phyloP scores from a whole-genome alignment of 2,888 invertebrate species.

The Dendrolimus pini region DNA sequence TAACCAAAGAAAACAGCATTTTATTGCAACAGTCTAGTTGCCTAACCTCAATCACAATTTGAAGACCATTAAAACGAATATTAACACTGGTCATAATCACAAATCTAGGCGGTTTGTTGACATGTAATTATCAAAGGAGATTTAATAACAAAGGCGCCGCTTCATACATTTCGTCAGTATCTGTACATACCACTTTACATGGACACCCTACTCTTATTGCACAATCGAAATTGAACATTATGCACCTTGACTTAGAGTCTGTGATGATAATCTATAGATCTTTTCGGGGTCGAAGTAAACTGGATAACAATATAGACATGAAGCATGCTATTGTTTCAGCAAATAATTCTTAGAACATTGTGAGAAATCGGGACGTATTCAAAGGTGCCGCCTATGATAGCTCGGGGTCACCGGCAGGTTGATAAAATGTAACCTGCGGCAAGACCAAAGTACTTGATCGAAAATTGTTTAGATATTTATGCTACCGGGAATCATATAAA shows the following conservation, averaged over 20 bases:
- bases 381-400: slow-evolving; percentile 47
- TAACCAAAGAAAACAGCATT: slow-evolving; percentile 12
- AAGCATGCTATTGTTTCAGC: slow-evolving; percentile 68
- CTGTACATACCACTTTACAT: slow-evolving; percentile 23
- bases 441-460: background rate
- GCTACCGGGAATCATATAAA: background rate
- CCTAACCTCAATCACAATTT: slow-evolving; percentile 31
- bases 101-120: slow-evolving; percentile 61
- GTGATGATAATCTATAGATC: background rate
- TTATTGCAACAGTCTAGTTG: slow-evolving; percentile 19
- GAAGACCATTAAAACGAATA: slow-evolving; percentile 25
- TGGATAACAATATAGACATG: slow-evolving; percentile 45
- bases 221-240: slow-evolving; percentile 25
- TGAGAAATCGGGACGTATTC: slow-evolving; percentile 58
- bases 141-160: slow-evolving; percentile 69
- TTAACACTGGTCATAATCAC: slow-evolving; percentile 41
- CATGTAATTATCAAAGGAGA: slow-evolving; percentile 60
- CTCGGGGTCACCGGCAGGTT: slow-evolving; percentile 28
- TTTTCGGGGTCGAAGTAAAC: slow-evolving; percentile 10
- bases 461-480: background rate
- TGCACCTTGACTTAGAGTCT: slow-evolving; percentile 2
- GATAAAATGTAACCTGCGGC: slow-evolving; percentile 21
- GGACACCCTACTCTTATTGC: background rate
- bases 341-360: slow-evolving; percentile 67
- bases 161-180: slow-evolving; percentile 44